Evolutionary conservation across 2,888 invertebrate genomes (phyloP).

Genomic region (Chorisops tibialis): DNA sequence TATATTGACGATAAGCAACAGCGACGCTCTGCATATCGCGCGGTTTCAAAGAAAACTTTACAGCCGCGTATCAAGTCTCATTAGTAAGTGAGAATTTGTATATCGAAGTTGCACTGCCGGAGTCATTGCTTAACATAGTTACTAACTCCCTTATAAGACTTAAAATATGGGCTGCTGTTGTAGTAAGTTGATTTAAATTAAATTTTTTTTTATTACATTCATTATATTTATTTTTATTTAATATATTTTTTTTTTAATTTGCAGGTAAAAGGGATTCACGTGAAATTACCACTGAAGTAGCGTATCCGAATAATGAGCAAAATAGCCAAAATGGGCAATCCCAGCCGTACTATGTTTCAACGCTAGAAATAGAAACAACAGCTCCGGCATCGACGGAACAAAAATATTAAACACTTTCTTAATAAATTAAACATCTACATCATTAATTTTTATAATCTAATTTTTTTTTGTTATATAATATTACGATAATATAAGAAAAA

Average conservation of each 20-base stretch:
- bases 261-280: constrained; percentile 20
- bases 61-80: constrained; percentile 9
- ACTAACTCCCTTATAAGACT: neutral
- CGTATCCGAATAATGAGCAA: constrained; percentile 4
- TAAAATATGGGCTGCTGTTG: constrained; percentile 14
- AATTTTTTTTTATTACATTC: neutral
- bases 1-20: too few species aligned
- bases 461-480: too few species aligned
- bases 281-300: constrained; percentile 2
- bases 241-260: neutral
- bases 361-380: constrained; percentile 10
- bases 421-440: too few species aligned
- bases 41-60: neutral
- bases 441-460: too few species aligned
- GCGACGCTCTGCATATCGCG: too few species aligned
- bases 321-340: constrained; percentile 6
- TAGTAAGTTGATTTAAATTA: constrained; percentile 13
- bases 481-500: too few species aligned
- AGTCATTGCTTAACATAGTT: neutral
- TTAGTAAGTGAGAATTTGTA: constrained; percentile 13
- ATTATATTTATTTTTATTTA: neutral
- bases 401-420: constrained; percentile 1
- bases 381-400: neutral
- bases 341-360: constrained; percentile 18
- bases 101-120: constrained; percentile 15